Evolutionary conservation across 2,797 vertebrate species (phyloP), one percentile per base, ranked within the genome.

Genomic region (Centroberyx gerrardi): DNA sequence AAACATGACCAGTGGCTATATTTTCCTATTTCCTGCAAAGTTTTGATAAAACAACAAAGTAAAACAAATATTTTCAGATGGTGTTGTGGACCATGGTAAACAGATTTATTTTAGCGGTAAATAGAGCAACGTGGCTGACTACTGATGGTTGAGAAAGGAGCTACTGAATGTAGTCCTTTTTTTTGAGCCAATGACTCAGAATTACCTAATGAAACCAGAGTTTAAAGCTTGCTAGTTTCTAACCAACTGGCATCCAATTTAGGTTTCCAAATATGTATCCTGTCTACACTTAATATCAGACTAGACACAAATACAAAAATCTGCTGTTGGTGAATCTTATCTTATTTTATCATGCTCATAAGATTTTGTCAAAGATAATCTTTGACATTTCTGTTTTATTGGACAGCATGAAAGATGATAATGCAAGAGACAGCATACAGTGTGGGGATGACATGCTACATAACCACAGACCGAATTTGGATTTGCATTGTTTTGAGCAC

Each of bases 1-100:
- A 83, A 88, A 84, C 82, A 82, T 90, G 86, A 88, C 94, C 87
- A 74, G 77, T 90, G 93, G 93, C 92, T 94, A 83, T 92, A 87
- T 88, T 92, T 85, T 81, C 80, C 77, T 72, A 78, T 80, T 71
- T 83, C 80, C 76, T 74, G 76, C 67, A 84, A 78, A 86, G 68
- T 77, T 89, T 83, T 83, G 78, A 80, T 66, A 92, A 93, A 91
- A 94, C 92, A 87, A 90, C 92, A 93, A 60, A 78, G 75, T 77
- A 90, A 94, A 95, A 92, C 93, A 91, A 95, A 95, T 93, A 93
- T 93, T 93, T 93, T 88, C 71, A 61, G 63, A 89, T 13, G 84
- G 59, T 58, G 76, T 62, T 68, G 75, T 65, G 79, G 80, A 86
- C 78, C 80, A 89, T 13, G 59, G 90, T 91, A 92, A 91, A 92